These are phyloP conservation scores for Bettongia penicillata DNA, from an alignment of 2,113 vertebrate genomes.

Conservation along the genomic window DNA sequence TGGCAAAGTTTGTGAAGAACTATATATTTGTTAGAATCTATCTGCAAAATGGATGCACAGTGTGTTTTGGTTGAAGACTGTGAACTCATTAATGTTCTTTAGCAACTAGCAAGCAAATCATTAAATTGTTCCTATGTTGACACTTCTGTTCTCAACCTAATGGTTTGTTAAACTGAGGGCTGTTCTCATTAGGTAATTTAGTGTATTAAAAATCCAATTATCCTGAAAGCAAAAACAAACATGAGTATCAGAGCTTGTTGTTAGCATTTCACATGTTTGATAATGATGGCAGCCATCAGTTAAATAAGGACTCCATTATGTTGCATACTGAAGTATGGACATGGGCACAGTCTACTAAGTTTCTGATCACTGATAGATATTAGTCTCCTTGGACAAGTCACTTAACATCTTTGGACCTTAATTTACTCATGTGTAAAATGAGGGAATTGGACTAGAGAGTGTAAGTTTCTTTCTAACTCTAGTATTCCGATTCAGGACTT, in stretches of 20 bases:
- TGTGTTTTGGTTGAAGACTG: neutral
- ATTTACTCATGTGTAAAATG: neutral
- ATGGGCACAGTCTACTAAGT: neutral
- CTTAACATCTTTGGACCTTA: neutral
- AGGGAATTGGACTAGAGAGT: neutral
- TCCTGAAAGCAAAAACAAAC: neutral
- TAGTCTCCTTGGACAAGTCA: neutral
- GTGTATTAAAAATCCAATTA: conserved; percentile 17
- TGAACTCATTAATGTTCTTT: conserved; percentile 3
- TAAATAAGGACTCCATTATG: conserved; percentile 26
- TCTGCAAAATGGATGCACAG: neutral
- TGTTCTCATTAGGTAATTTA: neutral
- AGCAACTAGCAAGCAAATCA: neutral
- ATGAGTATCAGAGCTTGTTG: neutral
- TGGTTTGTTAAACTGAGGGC: conserved; percentile 7
- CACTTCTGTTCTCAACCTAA: neutral
- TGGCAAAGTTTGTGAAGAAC: neutral
- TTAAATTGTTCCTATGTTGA: neutral
- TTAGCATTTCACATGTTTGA: neutral
- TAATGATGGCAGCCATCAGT: neutral
- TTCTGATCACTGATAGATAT: neutral
- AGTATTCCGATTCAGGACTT: neutral
- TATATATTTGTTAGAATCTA: neutral
- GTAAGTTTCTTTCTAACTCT: neutral
- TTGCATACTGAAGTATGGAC: neutral